Percentiles rank a stretch among this genome's conserved stretches.
Evolutionary conservation across 1,140 invertebrate species (phyloP).

Genomic region (Camponotus floridanus): DNA sequence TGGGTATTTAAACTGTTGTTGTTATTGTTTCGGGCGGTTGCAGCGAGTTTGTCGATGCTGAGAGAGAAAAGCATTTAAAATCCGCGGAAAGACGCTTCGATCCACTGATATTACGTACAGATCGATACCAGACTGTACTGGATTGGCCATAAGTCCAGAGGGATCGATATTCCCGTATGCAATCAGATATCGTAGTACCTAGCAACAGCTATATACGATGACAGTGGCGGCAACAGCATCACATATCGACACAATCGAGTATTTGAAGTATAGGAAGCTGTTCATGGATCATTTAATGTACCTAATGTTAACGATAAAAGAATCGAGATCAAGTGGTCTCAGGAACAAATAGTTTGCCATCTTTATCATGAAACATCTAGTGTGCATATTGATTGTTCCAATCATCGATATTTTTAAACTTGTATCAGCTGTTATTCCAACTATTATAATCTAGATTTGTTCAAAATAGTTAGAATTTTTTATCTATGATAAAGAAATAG

Average conservation of each 20-base stretch:
- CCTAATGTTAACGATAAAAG: constrained; percentile 54
- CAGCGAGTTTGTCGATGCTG: constrained; percentile 3
- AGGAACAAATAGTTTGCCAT: constrained; percentile 14
- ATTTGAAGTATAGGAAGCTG: constrained; percentile 33
- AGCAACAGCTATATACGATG: constrained; percentile 68
- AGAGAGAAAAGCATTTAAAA: constrained; percentile 31
- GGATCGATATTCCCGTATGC: constrained; percentile 73
- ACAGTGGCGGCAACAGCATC: constrained; percentile 60
- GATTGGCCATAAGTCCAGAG: constrained; percentile 50
- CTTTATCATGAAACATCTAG: constrained; percentile 10
- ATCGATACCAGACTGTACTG: constrained; percentile 40
- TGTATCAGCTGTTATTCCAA: not conserved
- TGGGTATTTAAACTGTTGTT: constrained; percentile 14
- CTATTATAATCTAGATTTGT: no score
- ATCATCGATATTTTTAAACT: not conserved
- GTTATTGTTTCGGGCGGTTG: not conserved
- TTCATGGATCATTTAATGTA: constrained; percentile 17
- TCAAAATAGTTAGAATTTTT: no score
- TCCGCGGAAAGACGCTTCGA: constrained; percentile 40
- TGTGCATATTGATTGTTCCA: not conserved
- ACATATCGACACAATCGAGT: constrained; percentile 69
- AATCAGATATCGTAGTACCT: constrained; percentile 72
- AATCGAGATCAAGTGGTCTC: constrained; percentile 33
- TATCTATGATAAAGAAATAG: not conserved
- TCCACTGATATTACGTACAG: constrained; percentile 49